These are phyloP conservation scores for Drosophila histrio DNA, from an alignment of 2,888 invertebrate species.

Conservation along the genomic window DNA sequence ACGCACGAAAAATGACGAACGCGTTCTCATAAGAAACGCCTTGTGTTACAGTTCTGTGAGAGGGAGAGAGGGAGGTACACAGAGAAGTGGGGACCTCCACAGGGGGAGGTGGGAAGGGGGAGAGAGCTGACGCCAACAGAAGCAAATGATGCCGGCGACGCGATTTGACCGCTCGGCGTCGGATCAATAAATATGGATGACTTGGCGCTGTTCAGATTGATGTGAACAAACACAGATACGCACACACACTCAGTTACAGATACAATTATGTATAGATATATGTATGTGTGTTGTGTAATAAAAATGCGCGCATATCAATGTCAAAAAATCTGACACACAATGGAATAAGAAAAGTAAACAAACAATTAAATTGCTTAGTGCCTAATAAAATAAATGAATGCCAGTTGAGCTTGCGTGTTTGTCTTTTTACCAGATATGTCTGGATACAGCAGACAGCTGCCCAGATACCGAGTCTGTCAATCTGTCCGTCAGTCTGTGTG, in stretches of 20 bases:
- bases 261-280: background rate
- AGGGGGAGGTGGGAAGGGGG: background rate
- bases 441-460: constrained; percentile 53
- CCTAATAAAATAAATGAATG: constrained; percentile 77
- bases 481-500: background rate
- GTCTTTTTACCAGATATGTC: constrained; percentile 54
- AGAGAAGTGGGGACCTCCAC: background rate
- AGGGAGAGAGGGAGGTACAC: background rate
- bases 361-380: constrained; percentile 77
- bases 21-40: constrained; percentile 24
- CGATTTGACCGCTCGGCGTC: constrained; percentile 58
- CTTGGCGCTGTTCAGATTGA: constrained; percentile 75
- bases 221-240: constrained; percentile 38
- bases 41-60: background rate
- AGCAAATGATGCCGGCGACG: constrained; percentile 58
- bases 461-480: constrained; percentile 29
- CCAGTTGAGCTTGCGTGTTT: constrained; percentile 54
- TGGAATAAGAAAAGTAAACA: constrained; percentile 74
- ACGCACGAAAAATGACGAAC: constrained; percentile 41
- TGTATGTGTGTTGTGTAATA: constrained; percentile 61
- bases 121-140: constrained; percentile 34
- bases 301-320: constrained; percentile 77
- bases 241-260: constrained; percentile 15
- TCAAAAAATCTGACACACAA: constrained; percentile 77
- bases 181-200: constrained; percentile 79